Evolutionary conservation across 2,797 vertebrate species (phyloP).

Genomic region (Bryconaethiops microstoma): DNA sequence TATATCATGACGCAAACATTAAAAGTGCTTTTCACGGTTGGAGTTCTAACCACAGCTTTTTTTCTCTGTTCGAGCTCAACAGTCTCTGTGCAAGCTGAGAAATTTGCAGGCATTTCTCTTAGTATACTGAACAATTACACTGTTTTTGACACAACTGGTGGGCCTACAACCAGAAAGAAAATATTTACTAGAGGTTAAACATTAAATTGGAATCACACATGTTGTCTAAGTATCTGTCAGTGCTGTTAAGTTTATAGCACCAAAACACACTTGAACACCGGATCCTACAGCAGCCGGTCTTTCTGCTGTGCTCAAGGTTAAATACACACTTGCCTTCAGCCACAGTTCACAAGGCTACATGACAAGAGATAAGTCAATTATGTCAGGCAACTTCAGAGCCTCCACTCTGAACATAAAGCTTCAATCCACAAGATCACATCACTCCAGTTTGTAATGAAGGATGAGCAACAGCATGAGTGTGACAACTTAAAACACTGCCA

Average conservation of each 20-base stretch:
- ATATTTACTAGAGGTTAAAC: neutral
- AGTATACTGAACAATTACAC: neutral
- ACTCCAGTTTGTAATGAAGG: neutral
- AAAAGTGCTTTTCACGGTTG: neutral
- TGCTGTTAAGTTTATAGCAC: neutral
- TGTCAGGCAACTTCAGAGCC: neutral
- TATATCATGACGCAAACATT: neutral
- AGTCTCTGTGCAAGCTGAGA: neutral
- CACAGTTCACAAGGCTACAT: neutral
- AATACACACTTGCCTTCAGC: neutral
- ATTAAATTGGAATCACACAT: neutral
- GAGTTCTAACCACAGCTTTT: no score
- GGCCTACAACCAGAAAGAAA: neutral
- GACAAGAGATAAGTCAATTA: slow-evolving; percentile 12
- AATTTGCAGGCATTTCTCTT: neutral
- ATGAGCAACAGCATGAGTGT: neutral
- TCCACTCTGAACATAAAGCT: no score
- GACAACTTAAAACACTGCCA: neutral
- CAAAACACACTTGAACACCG: neutral
- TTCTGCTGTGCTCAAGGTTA: slow-evolving; percentile 26
- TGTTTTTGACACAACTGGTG: neutral
- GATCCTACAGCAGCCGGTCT: slow-evolving; percentile 5
- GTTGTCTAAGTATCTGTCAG: neutral
- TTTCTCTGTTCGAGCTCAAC: neutral
- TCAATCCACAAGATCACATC: neutral